Conservation (phyloP, 2,888 invertebrate genomes). For the Epinotia bilunana region DNA sequence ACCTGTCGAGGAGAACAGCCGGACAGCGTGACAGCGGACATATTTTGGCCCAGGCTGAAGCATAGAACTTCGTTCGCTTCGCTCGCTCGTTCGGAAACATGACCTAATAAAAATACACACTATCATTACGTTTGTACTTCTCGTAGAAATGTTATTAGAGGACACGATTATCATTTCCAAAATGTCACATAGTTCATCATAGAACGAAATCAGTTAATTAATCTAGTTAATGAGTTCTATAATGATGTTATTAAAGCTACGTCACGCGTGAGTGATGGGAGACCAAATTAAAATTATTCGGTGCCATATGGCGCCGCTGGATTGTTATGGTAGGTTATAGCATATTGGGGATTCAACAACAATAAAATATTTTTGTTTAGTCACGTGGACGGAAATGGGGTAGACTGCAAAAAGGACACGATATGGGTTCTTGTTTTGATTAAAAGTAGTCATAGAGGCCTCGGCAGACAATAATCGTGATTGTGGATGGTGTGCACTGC, state of each 20-base stretch:
- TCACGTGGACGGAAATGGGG: background rate
- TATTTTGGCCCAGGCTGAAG: too few species aligned
- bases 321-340: slow-evolving; percentile 4
- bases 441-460: too few species aligned
- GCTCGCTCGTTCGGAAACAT: too few species aligned
- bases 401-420: background rate
- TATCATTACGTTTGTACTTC: background rate
- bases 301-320: slow-evolving; percentile 22
- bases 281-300: slow-evolving; percentile 28
- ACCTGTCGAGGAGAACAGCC: too few species aligned
- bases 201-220: slow-evolving; percentile 30
- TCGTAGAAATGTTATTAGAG: background rate
- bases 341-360: background rate
- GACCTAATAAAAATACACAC: background rate
- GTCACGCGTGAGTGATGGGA: slow-evolving; percentile 24
- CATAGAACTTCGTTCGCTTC: too few species aligned
- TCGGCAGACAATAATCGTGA: too few species aligned
- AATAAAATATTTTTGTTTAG: background rate
- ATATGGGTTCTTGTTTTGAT: background rate
- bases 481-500: too few species aligned
- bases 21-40: too few species aligned
- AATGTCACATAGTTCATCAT: slow-evolving; percentile 17
- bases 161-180: slow-evolving; percentile 5
- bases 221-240: slow-evolving; percentile 34
- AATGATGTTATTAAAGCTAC: slow-evolving; percentile 24